Evolutionary conservation across 2,888 invertebrate genomes (phyloP).

Genomic region (Ischnus inquisitorius): DNA sequence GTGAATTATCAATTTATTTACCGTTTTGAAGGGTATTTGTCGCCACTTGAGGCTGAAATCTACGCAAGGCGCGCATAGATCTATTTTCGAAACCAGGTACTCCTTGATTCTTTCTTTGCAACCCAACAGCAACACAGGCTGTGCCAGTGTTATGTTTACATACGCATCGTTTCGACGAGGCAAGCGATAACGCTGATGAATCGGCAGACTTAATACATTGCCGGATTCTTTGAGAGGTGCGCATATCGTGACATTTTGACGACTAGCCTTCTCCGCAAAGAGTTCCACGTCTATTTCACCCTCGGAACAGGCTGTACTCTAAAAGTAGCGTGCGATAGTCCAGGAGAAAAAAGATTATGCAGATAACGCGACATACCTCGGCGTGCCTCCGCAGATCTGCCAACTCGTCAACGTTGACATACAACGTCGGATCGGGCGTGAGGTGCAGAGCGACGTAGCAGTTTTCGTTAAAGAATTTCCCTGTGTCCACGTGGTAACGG

Average conservation of each 20-base stretch:
- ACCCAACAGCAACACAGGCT: conserved; percentile 78
- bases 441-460: conserved; percentile 78
- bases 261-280: conserved; percentile 79
- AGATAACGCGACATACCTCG: conserved; percentile 72
- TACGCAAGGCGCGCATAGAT: conserved; percentile 80
- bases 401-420: conserved; percentile 82
- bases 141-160: conserved; percentile 73
- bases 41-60: conserved; percentile 79
- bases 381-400: conserved; percentile 79
- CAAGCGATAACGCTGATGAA: conserved; percentile 82
- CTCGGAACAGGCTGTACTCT: conserved; percentile 78
- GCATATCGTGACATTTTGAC: conserved; percentile 80
- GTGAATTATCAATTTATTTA: conserved; percentile 58
- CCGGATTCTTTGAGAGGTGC: conserved; percentile 65
- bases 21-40: conserved; percentile 78
- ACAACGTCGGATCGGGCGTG: conserved; percentile 79
- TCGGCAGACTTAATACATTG: conserved; percentile 74
- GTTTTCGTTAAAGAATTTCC: conserved; percentile 71
- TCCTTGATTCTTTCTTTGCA: conserved; percentile 78
- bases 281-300: conserved; percentile 82
- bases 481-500: conserved; percentile 75
- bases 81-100: conserved; percentile 77
- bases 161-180: conserved; percentile 73
- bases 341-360: not conserved
- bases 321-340: conserved; percentile 34